Evolutionary conservation across 1,140 invertebrate species (phyloP).

Genomic region (Eubasilissa regina): DNA sequence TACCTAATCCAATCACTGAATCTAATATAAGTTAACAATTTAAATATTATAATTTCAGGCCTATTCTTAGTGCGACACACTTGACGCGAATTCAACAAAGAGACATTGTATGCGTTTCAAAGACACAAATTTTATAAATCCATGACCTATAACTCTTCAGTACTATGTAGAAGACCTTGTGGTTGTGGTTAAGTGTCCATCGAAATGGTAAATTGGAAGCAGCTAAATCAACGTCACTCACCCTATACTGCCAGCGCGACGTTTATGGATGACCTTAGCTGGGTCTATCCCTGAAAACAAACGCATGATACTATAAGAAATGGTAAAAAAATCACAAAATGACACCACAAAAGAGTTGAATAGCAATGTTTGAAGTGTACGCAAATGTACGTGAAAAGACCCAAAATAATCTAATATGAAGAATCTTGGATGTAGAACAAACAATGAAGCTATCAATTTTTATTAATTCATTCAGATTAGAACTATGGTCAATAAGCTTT

Average conservation of each 20-base stretch:
- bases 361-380: conserved; percentile 2
- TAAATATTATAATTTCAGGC: too few relatives aligned
- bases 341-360: conserved; percentile 16
- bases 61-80: too few relatives aligned
- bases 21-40: too few relatives aligned
- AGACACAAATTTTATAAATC: too few relatives aligned
- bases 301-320: neutral
- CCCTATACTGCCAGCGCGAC: conserved; percentile 73
- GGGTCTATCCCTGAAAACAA: conserved; percentile 71
- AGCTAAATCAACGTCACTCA: conserved; percentile 61
- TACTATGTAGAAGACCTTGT: too few relatives aligned
- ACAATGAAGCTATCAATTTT: neutral
- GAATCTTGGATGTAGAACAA: neutral
- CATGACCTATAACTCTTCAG: too few relatives aligned
- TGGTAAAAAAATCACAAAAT: conserved; percentile 3
- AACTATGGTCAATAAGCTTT: neutral
- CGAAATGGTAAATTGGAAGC: neutral
- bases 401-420: neutral
- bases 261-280: conserved; percentile 73
- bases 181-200: too few relatives aligned
- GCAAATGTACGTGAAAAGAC: conserved; percentile 5
- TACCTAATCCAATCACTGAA: too few relatives aligned
- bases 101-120: too few relatives aligned
- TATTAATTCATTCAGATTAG: conserved; percentile 17
- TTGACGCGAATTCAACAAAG: too few relatives aligned